Conservation (phyloP, 2,888 invertebrate species). For the Oligia strigilis region DNA sequence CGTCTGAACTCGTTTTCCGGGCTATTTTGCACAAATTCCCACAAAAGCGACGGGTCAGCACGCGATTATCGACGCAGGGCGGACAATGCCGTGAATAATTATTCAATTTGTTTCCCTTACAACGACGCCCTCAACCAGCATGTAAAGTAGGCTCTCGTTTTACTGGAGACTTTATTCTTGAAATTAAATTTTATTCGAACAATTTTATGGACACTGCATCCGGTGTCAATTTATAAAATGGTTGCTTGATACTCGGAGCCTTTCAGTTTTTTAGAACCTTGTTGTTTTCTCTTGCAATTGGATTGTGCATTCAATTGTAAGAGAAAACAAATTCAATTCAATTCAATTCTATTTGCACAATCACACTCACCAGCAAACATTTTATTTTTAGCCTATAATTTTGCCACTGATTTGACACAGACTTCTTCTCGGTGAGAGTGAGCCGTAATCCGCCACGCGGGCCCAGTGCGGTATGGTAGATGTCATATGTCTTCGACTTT, state of each 20-base stretch:
- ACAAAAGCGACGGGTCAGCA: slow-evolving; percentile 79
- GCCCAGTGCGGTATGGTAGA: not conserved
- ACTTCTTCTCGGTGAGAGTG: not conserved
- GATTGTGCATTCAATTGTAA: too few species aligned
- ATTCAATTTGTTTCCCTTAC: slow-evolving; percentile 85
- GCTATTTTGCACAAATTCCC: slow-evolving; percentile 72
- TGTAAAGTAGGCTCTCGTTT: slow-evolving; percentile 61
- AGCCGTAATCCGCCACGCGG: too few species aligned
- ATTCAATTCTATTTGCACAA: too few species aligned
- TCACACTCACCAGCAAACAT: not conserved
- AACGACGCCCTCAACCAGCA: slow-evolving; percentile 52
- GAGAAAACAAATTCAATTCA: too few species aligned
- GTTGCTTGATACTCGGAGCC: slow-evolving; percentile 1
- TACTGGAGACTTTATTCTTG: slow-evolving; percentile 29
- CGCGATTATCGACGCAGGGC: slow-evolving; percentile 78
- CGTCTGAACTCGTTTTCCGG: slow-evolving; percentile 62
- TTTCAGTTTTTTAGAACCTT: not conserved
- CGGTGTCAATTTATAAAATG: not conserved
- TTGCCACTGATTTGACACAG: not conserved
- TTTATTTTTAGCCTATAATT: not conserved
- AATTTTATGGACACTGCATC: slow-evolving; percentile 17
- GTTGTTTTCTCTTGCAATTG: not conserved
- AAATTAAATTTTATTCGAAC: slow-evolving; percentile 30
- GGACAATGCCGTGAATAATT: slow-evolving; percentile 83
- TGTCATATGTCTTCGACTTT: not conserved